Conservation (phyloP, 2,888 invertebrate species). For the Tinea semifulvella region DNA sequence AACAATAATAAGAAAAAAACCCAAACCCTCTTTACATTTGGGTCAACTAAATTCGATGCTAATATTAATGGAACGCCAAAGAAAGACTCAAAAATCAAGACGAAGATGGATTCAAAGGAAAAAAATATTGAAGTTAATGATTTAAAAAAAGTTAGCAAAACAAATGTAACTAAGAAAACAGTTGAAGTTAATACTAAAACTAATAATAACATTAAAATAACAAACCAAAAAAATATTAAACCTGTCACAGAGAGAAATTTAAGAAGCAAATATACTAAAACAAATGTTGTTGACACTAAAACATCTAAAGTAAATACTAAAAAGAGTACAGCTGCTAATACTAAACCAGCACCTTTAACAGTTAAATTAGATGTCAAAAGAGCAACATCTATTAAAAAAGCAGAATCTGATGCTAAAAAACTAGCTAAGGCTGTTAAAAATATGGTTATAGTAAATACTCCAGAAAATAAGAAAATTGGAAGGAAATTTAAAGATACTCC, state of each 20-base stretch:
- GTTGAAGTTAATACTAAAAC: conserved; percentile 1
- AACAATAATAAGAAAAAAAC: conserved; percentile 16
- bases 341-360: too few relatives aligned
- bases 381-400: not conserved
- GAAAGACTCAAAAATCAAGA: too few relatives aligned
- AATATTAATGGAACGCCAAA: not conserved
- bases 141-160: conserved; percentile 1
- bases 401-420: not conserved
- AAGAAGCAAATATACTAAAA: too few relatives aligned
- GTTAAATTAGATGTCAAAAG: not conserved
- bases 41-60: not conserved
- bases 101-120: not conserved
- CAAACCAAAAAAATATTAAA: not conserved
- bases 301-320: too few relatives aligned
- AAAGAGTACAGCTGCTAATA: too few relatives aligned
- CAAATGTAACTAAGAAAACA: not conserved
- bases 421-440: not conserved
- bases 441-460: not conserved
- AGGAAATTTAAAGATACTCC: not conserved
- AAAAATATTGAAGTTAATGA: conserved; percentile 2
- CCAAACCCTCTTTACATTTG: not conserved
- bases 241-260: too few relatives aligned
- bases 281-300: too few relatives aligned
- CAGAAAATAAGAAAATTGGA: not conserved
- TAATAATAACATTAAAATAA: too few relatives aligned